Conservation (phyloP, 2,888 invertebrate genomes). For the Dicyrtomina minuta region DNA sequence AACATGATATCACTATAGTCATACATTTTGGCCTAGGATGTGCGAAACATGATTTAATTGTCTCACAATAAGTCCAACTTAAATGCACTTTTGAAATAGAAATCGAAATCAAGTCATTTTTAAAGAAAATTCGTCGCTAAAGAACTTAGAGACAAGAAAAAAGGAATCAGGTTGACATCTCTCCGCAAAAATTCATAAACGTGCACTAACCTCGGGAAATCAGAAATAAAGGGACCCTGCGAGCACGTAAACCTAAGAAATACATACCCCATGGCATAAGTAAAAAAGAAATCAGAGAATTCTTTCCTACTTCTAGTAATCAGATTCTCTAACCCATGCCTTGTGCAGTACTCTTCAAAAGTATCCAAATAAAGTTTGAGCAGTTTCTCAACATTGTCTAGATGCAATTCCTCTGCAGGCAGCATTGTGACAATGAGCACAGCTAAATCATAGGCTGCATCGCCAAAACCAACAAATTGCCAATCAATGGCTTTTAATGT, state of each 20-base stretch:
- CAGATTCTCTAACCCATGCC: background rate
- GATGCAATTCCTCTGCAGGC: constrained; percentile 29
- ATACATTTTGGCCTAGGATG: no score
- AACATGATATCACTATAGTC: no score
- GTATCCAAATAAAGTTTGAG: constrained; percentile 38
- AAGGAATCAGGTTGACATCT: constrained; percentile 35
- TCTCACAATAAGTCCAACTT: no score
- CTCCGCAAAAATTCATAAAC: constrained; percentile 35
- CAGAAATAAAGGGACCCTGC: constrained; percentile 32
- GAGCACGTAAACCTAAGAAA: constrained; percentile 42
- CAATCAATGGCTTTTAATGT: constrained; percentile 48
- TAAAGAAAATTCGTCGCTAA: no score
- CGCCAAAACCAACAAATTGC: constrained; percentile 42
- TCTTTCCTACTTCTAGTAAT: constrained; percentile 28
- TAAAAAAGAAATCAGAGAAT: constrained; percentile 42
- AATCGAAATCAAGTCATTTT: no score
- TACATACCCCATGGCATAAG: constrained; percentile 40
- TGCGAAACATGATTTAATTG: no score
- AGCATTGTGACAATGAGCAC: constrained; percentile 40
- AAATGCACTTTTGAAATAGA: no score
- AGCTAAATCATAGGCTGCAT: constrained; percentile 39
- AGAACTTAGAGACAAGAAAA: no score
- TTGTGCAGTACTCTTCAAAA: no score
- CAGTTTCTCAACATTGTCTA: constrained; percentile 30
- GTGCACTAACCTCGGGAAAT: constrained; percentile 25